Evolutionary conservation across 2,888 invertebrate species (phyloP).

Genomic region (Temnothorax ravouxi): DNA sequence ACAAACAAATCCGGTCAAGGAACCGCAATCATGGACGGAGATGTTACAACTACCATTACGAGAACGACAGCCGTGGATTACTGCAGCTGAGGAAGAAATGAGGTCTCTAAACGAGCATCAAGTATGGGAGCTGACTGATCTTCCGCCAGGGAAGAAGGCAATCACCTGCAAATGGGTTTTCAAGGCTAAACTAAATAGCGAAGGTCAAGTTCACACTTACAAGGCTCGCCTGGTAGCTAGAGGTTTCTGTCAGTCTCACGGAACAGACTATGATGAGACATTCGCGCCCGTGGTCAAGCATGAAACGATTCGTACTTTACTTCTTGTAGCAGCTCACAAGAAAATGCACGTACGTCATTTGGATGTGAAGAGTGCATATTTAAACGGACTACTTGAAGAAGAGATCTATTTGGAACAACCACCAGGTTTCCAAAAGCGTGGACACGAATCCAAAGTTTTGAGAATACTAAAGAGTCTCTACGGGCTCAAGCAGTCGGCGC

Average conservation of each 20-base stretch:
- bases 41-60: not conserved
- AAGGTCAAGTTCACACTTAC: not conserved
- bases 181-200: not conserved
- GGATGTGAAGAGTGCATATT: not conserved
- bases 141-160: not conserved
- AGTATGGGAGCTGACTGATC: constrained; percentile 12
- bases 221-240: constrained; percentile 1
- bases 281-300: constrained; percentile 15
- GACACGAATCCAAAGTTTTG: not conserved
- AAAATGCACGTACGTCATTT: no score
- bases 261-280: constrained; percentile 4
- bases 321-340: no score
- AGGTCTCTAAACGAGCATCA: not conserved
- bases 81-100: not conserved
- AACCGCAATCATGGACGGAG: not conserved
- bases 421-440: not conserved
- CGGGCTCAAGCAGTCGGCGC: constrained; percentile 12
- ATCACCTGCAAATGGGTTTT: constrained; percentile 28
- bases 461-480: not conserved
- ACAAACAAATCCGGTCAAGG: not conserved
- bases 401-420: constrained; percentile 12
- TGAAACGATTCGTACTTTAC: no score
- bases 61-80: not conserved
- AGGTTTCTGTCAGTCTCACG: not conserved
- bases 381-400: not conserved